These are phyloP conservation scores for Brachyrhaphis roseni DNA, from an alignment of 2,797 vertebrate species.

Conservation along the genomic window DNA sequence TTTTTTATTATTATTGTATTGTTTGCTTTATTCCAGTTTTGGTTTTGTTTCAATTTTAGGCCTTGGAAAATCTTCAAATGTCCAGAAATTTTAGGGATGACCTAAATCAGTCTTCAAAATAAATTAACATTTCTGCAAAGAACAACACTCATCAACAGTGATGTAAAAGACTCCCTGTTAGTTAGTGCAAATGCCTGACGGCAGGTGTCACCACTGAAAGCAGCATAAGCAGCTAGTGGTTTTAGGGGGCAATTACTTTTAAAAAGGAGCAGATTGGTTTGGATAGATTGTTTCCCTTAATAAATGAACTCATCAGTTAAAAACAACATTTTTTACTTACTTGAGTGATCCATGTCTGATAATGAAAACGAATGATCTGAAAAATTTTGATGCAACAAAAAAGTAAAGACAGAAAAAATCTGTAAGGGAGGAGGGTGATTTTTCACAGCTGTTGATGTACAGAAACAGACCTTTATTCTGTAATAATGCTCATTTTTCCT, in stretches of 20 bases:
- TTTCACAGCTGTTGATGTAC: background rate
- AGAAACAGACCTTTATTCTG: constrained; percentile 25
- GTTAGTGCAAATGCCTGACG: background rate
- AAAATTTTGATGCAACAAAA: background rate
- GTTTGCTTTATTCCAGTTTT: too few relatives aligned
- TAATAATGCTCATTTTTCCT: constrained; percentile 60
- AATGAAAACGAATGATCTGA: background rate
- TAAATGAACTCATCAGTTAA: background rate
- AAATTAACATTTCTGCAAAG: background rate
- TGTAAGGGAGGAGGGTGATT: background rate
- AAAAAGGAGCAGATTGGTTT: background rate
- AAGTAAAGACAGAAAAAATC: background rate
- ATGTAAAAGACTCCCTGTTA: background rate
- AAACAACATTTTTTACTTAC: background rate
- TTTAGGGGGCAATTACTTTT: background rate
- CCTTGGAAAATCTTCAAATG: too few relatives aligned
- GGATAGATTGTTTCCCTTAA: background rate
- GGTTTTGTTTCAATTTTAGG: too few relatives aligned
- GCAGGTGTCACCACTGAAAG: background rate
- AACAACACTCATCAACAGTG: background rate
- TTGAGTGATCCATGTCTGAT: background rate
- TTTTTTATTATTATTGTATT: too few relatives aligned
- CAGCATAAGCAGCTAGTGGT: background rate
- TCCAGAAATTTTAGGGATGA: background rate
- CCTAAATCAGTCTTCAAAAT: background rate